Percentiles rank a stretch among this genome's conserved stretches.
Evolutionary conservation across 2,113 vertebrate genomes (phyloP).

Genomic region (Anarhynchus alexandrinus): DNA sequence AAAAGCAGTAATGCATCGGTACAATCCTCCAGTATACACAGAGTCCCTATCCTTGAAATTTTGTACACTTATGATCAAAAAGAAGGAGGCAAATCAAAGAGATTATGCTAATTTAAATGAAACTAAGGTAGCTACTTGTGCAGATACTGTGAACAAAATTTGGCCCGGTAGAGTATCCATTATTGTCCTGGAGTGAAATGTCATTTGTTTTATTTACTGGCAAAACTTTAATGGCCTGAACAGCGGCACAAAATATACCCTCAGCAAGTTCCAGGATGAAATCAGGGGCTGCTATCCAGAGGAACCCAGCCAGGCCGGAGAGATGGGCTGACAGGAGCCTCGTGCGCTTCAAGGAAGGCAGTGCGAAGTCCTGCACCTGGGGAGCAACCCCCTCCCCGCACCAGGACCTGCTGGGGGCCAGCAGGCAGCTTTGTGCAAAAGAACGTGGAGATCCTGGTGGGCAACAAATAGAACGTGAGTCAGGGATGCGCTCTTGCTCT

Average conservation of each 20-base stretch:
- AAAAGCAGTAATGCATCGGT: background rate
- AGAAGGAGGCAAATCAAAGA: background rate
- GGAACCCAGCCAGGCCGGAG: background rate
- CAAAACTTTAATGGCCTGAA: background rate
- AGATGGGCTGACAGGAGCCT: background rate
- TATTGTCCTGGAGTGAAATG: background rate
- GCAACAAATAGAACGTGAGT: background rate
- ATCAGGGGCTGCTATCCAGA: background rate
- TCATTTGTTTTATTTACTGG: background rate
- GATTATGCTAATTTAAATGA: background rate
- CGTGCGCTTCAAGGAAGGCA: background rate
- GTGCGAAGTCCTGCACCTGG: background rate
- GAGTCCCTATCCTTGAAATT: background rate
- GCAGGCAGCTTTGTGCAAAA: background rate
- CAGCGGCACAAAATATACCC: background rate
- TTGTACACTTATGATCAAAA: background rate
- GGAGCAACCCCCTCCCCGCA: background rate
- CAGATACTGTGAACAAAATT: background rate
- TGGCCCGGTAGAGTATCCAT: background rate
- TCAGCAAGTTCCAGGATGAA: background rate
- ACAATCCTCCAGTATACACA: background rate
- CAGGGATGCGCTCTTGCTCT: background rate
- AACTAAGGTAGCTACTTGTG: background rate
- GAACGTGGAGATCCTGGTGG: background rate
- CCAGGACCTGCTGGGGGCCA: background rate